Base-by-base conservation (phyloP, 2,113 vertebrate species). In the Rhabdornis inornatus region DNA sequence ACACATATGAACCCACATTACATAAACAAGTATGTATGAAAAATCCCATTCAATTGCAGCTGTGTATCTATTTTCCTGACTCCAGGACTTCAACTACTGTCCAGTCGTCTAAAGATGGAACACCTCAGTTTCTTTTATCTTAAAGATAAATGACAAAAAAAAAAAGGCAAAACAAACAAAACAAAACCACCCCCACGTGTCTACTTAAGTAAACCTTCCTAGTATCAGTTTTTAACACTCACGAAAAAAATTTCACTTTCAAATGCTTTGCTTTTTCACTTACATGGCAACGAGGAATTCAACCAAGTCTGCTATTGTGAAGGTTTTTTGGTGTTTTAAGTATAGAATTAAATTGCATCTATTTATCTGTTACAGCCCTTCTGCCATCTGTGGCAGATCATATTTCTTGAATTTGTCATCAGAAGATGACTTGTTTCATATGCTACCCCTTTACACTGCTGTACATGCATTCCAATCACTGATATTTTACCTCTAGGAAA, bases 401-500 rank as follows among this genome's bases (percentile, higher is more conserved):
- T 56, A 86, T 90, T 83, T 93, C 88, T 78, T 56, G 27, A 90
- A 56, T 89, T 92, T 52, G 30, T 90, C 68, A 59, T 83, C 93
- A 75, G 53, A 40, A 78, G 64, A 78, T 60, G 9, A 86, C 68
- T 89, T 64, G 22, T 95, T 93, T 96, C 79, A 45, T 66, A 53
- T 75, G 56, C 78, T 68, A 78, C 44, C 25, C 56, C 76, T 93
- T 90, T 64, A 64, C 37, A 30, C 77, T 71, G 40, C 31, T 4
- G 7, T 31, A 82, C 35, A 52, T 49, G 44, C 77, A 91, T 92
- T 78, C 65, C 74, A 93, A 42, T 92, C 64, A 70, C 68, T 84
- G 85, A 63, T 88, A 93, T 63, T 96, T 92, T 80, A 92, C 47
- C 52, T 71, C 71, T 56, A 77, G 75, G 76, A 93, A 93, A 70